A percentile compares a stretch with the other conserved stretches of the same genome.
Conservation (phyloP, 2,888 invertebrate species). For the Mesorhabditis spiculigera region DNA sequence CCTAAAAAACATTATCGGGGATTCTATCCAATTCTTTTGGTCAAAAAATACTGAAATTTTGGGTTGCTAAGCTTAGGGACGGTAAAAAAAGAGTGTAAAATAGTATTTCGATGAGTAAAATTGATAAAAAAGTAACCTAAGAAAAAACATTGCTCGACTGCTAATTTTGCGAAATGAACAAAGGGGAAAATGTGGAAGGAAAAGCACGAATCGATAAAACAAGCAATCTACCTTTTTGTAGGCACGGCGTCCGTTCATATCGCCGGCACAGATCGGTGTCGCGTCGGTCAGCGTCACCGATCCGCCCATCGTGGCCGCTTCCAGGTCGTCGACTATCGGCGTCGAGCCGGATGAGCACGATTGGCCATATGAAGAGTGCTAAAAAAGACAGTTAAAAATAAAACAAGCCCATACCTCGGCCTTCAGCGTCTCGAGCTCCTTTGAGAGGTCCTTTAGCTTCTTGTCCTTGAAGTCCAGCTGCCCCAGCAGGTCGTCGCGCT, state of each 20-base stretch:
- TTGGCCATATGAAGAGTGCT: slow-evolving; percentile 1
- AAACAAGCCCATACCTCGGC: neutral
- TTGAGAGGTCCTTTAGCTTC: neutral
- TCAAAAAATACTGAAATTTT: too few species aligned
- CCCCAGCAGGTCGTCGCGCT: too few species aligned
- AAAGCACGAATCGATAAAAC: too few species aligned
- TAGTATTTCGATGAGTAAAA: too few species aligned
- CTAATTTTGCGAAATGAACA: too few species aligned
- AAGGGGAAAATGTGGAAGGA: too few species aligned
- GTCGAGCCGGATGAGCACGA: neutral
- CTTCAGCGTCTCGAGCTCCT: neutral
- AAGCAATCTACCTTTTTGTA: neutral
- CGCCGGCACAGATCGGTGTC: neutral
- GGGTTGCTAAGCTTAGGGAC: too few species aligned
- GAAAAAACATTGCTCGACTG: too few species aligned
- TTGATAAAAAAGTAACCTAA: too few species aligned
- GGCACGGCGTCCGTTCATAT: neutral
- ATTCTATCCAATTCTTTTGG: too few species aligned
- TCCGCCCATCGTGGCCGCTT: neutral
- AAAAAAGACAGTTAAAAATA: neutral
- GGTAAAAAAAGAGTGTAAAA: too few species aligned
- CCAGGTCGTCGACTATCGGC: neutral
- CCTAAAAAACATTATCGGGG: too few species aligned
- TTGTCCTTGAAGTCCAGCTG: neutral
- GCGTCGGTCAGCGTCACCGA: neutral